Conservation (phyloP, 2,888 invertebrate species). For the Limnephilus rhombicus region DNA sequence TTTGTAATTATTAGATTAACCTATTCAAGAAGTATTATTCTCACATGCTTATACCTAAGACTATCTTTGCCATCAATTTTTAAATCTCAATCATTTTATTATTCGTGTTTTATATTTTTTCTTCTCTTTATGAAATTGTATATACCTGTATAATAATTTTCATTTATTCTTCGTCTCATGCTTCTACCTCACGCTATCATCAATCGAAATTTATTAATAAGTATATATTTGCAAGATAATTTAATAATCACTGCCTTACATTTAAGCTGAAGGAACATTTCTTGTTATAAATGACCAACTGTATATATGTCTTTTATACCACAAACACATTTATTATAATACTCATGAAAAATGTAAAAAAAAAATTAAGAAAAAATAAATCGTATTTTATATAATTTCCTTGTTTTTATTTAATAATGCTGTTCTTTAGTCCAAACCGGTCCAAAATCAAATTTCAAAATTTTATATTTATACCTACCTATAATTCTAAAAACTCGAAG, state of each 20-base stretch:
- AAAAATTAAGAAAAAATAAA: constrained; percentile 53
- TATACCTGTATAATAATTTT: neutral
- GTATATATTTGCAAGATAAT: neutral
- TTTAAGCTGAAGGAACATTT: neutral
- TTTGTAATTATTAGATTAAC: neutral
- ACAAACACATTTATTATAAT: constrained; percentile 53
- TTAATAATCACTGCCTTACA: neutral
- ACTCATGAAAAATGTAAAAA: constrained; percentile 59
- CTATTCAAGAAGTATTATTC: neutral
- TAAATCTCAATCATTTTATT: neutral
- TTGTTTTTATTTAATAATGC: neutral
- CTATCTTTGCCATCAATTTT: neutral
- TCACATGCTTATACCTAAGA: neutral
- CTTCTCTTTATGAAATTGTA: neutral
- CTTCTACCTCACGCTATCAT: neutral
- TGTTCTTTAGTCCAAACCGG: neutral
- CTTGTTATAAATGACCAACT: constrained; percentile 36
- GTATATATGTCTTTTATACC: constrained; percentile 52
- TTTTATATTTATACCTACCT: too few relatives aligned
- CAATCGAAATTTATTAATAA: neutral
- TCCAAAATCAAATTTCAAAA: neutral
- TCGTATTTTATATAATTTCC: neutral
- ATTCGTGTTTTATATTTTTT: neutral
- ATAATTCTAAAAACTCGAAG: too few relatives aligned
- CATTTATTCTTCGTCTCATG: neutral